These are phyloP conservation scores for Rynchops niger DNA, from an alignment of 2,113 vertebrate genomes.

Conservation along the genomic window DNA sequence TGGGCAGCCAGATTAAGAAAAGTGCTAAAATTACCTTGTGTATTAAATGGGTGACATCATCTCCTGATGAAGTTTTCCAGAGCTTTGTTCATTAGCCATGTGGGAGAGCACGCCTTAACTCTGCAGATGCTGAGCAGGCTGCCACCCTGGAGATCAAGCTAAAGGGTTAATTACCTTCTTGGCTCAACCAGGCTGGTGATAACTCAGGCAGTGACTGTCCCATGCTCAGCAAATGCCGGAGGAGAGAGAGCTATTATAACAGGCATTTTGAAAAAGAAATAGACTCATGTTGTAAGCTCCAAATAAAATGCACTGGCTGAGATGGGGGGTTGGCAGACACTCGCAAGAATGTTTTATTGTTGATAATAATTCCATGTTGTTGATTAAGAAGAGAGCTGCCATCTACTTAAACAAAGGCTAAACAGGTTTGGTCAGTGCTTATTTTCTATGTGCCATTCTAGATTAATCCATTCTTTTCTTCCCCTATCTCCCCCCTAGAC, in stretches of 20 bases:
- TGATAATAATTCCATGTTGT: background rate
- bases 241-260: background rate
- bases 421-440: background rate
- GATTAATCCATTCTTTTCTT: background rate
- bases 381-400: background rate
- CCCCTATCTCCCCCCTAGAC: background rate
- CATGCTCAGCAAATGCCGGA: background rate
- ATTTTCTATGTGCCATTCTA: background rate
- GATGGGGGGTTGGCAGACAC: background rate
- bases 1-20: background rate
- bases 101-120: constrained; percentile 11
- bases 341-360: background rate
- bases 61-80: background rate
- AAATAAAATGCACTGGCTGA: background rate
- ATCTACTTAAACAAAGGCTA: background rate
- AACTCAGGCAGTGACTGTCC: background rate
- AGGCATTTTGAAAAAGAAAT: background rate
- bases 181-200: background rate
- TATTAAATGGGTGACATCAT: background rate
- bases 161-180: background rate
- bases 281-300: background rate
- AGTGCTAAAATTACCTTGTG: background rate
- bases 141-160: background rate
- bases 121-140: background rate
- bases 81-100: background rate